Base-by-base conservation (phyloP, 1,140 invertebrate species). In the Drosophila tristis region DNA sequence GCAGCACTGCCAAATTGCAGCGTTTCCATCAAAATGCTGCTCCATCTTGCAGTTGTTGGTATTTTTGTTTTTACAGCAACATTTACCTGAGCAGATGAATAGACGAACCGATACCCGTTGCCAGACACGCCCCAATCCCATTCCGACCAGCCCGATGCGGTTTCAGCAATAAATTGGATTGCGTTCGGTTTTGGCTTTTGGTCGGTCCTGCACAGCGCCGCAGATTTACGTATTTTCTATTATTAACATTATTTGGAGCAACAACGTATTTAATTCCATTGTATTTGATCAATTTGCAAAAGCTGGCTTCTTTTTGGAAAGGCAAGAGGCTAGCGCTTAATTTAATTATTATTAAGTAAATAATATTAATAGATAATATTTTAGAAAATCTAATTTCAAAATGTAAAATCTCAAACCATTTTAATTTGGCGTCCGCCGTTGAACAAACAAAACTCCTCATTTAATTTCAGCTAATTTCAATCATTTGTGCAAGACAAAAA, bases 131-230 rank as follows among this genome's bases (percentile, higher is more conserved):
- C 62, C n/a, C 23, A 25, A 25, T 4, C 23, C 39, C 49, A 29
- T 29, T 39, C 11, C 79, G 49, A 6, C 20, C 16, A 29, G n/a
- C 45, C 39, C 63, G 59, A 61, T 71, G 82, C 82, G 82, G 84
- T 87, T 84, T 82, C 63, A 62, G 74, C 82, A 87, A 87, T 82
- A 87, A 87, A 87, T 87, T 87, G 82, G 79, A 82, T 84, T 86
- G 67, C 63, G 74, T 77, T 87, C 78, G 75, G 65, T 68, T 75
- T 74, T 56, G 60, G 54, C 35, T 70, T 61, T 54, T 44, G 49
- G 58, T 29, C 26, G 49, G 53, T 53, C 31, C 31, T 60, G 35
- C 65, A 20, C 49, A 66, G 49, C 9, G 31, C 31, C 9, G 61
- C 57, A 74, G 44, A 48, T 74, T 48, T 49, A 55, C 43, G 42